Conservation (phyloP, 2,888 invertebrate species). For the Neoitamus cyanurus region DNA sequence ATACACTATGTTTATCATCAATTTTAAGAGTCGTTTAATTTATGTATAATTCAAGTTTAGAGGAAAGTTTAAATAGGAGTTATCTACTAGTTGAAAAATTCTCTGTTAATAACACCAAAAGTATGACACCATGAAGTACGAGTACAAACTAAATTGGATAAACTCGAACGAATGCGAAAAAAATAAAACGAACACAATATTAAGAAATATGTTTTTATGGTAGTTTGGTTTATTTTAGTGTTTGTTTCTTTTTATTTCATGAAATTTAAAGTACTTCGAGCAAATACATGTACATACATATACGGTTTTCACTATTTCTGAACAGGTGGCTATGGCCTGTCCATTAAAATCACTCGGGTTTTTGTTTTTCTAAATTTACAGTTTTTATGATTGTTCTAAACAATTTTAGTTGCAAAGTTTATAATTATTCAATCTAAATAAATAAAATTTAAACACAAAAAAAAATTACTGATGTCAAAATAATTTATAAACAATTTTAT, state of each 20-base stretch:
- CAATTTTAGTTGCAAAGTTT: constrained; percentile 33
- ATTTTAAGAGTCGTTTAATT: constrained; percentile 31
- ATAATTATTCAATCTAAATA: background rate
- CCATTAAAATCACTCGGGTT: background rate
- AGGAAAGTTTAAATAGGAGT: constrained; percentile 29
- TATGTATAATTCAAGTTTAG: constrained; percentile 23
- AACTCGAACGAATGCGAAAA: background rate
- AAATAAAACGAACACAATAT: background rate
- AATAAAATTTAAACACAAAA: background rate
- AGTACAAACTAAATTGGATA: constrained; percentile 2
- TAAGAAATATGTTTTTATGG: background rate
- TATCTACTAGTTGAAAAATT: constrained; percentile 35
- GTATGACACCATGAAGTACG: constrained; percentile 23
- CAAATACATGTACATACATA: constrained; percentile 20
- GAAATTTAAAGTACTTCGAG: background rate
- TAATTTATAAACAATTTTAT: background rate
- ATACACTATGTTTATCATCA: constrained; percentile 32
- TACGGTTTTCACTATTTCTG: background rate
- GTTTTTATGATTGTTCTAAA: background rate
- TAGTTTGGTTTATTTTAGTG: background rate
- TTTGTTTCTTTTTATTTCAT: constrained; percentile 6
- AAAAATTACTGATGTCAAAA: background rate
- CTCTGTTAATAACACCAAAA: constrained; percentile 29
- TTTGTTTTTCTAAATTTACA: constrained; percentile 17
- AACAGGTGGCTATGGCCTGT: constrained; percentile 1